These are phyloP conservation scores for Amblyjoppa fuscipennis DNA, from an alignment of 2,888 invertebrate genomes.

Conservation along the genomic window DNA sequence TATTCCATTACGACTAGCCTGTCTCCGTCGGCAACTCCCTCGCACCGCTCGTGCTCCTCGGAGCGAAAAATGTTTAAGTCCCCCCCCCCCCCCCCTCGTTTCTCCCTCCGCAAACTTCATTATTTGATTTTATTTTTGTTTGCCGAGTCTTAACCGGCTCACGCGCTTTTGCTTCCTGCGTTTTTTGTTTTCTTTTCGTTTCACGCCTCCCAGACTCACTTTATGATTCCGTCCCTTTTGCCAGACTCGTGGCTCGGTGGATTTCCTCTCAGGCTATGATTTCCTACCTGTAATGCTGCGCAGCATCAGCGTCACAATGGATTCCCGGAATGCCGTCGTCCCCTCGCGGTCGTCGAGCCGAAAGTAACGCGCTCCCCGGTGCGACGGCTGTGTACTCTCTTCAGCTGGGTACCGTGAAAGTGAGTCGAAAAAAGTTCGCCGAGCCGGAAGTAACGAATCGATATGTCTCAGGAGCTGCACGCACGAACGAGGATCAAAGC, in stretches of 20 bases:
- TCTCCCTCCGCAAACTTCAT: conserved; percentile 45
- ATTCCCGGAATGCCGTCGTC: conserved; percentile 54
- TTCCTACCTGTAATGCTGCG: background rate
- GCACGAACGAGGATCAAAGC: conserved; percentile 30
- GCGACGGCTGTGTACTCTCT: conserved; percentile 50
- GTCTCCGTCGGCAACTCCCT: conserved; percentile 26
- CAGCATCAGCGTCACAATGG: conserved; percentile 41
- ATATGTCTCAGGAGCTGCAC: conserved; percentile 37
- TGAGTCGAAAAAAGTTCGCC: conserved; percentile 67
- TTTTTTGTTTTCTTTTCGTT: conserved; percentile 34
- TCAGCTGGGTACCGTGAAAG: conserved; percentile 54
- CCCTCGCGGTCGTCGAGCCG: conserved; percentile 56
- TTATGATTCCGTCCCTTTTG: background rate
- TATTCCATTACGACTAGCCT: conserved; percentile 76
- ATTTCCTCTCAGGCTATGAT: background rate
- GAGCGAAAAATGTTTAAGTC: conserved; percentile 71
- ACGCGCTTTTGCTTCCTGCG: conserved; percentile 15
- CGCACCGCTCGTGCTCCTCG: background rate
- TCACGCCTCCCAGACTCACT: background rate
- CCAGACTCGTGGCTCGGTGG: background rate
- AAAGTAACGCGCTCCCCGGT: conserved; percentile 40
- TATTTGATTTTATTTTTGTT: conserved; percentile 49
- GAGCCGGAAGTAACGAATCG: conserved; percentile 63
- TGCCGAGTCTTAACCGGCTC: conserved; percentile 33
- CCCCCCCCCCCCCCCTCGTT: conserved; percentile 47